Evolutionary conservation across 2,888 invertebrate genomes (phyloP).

Genomic region (Spodoptera picta): DNA sequence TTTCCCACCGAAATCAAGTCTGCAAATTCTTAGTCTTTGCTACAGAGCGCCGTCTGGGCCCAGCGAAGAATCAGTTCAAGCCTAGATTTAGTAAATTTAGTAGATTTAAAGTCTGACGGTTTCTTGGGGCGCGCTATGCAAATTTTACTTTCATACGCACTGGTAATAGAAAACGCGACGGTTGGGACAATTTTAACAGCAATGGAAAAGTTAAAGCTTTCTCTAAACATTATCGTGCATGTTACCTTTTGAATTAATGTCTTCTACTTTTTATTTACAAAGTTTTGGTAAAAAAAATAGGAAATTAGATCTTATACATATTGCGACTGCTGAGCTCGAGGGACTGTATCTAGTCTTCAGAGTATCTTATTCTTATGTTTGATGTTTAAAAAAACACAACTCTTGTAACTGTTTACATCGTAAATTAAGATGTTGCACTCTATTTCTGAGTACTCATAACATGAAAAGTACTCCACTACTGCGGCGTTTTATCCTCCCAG

Average conservation of each 20-base stretch:
- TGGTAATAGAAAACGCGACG: constrained; percentile 47
- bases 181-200: constrained; percentile 14
- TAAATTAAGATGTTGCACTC: neutral
- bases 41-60: constrained; percentile 69
- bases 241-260: too few species aligned
- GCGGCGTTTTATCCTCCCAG: constrained; percentile 56
- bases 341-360: too few species aligned
- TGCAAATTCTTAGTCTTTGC: constrained; percentile 67
- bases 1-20: constrained; percentile 19
- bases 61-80: constrained; percentile 80
- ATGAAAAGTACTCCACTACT: constrained; percentile 8
- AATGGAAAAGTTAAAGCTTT: too few species aligned
- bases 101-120: constrained; percentile 84
- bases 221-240: too few species aligned
- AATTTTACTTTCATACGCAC: constrained; percentile 74
- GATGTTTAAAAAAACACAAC: neutral
- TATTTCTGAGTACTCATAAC: too few species aligned
- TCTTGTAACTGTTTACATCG: neutral
- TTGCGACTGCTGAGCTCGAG: too few species aligned
- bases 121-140: constrained; percentile 83
- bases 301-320: too few species aligned
- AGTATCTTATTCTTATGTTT: too few species aligned
- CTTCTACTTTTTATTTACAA: too few species aligned
- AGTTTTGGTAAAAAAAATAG: too few species aligned
- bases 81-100: constrained; percentile 86